Base-by-base conservation (phyloP, 2,888 invertebrate species). In the Lycocerus yunnanus region DNA sequence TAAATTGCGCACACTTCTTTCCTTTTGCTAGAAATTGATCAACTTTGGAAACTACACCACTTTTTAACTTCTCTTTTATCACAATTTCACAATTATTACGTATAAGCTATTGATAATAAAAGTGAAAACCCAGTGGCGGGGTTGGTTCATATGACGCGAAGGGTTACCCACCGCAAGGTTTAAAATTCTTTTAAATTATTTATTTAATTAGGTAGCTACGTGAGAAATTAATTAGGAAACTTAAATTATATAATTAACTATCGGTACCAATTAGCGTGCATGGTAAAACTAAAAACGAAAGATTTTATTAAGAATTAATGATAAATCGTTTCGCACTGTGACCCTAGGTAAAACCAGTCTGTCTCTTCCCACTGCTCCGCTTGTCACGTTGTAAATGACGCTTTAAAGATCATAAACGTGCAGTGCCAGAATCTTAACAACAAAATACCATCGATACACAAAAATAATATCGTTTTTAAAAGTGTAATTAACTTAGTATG, bases 341-440 rank as follows among this genome's bases (percentile, higher is more conserved):
- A 63, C 61, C 61, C 61, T 63, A 63, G 61, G 61, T 63, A 63
- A 63, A 63, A 63, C 61, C 61, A 63, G 61, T 43, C n/a, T 43
- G n/a, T 43, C 61, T 63, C 8, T 63, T 63, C 61, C 61, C 61
- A 63, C 61, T 63, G 61, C 13, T 61, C n/a, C 9, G 15, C 61
- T 61, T 18, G 61, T 61, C 61, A 61, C 18, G 18, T 61, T 18
- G 18, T 61, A 18, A 15, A 59, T 61, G 61, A 61, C 61, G 61
- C 18, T 61, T 15, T 9, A 15, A 27, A 27, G 27, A 27, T 27
- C 13, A 27, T 13, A n/a, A 27, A 27, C 27, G 13, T n/a, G 11
- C 15, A 16, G 61, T 61, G n/a, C n/a, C n/a, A n/a, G n/a, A n/a
- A n/a, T 18, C 61, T 61, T 61, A 13, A 16, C 2, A 61, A 61